phyloP scores from a whole-genome alignment of 1,140 invertebrate genomes.

The Plodia interpunctella region DNA sequence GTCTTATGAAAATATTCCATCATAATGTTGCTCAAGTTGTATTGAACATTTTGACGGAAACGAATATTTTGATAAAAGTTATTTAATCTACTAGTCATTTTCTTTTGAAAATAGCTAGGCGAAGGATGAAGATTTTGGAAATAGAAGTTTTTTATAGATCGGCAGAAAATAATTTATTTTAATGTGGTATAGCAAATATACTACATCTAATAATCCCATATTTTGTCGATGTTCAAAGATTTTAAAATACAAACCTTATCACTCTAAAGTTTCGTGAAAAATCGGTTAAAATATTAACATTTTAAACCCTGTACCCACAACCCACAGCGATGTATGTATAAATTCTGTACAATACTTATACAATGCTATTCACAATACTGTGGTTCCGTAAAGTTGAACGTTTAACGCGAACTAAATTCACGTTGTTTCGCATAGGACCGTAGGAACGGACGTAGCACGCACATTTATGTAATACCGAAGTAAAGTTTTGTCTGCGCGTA shows the following conservation, averaged over 20 bases:
- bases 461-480: too few relatives aligned
- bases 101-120: slow-evolving; percentile 72
- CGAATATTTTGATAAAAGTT: slow-evolving; percentile 63
- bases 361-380: slow-evolving; percentile 30
- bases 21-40: slow-evolving; percentile 72
- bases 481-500: too few relatives aligned
- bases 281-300: too few relatives aligned
- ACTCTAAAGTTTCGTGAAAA: too few relatives aligned
- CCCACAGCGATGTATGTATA: background rate
- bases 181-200: background rate
- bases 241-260: too few relatives aligned
- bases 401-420: background rate
- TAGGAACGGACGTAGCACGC: too few relatives aligned
- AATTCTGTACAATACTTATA: background rate
- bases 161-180: too few relatives aligned
- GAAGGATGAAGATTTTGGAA: slow-evolving; percentile 32
- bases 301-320: background rate
- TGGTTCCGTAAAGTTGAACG: slow-evolving; percentile 30
- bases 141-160: background rate
- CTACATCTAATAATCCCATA: background rate
- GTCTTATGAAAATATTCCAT: slow-evolving; percentile 73
- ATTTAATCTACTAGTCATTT: slow-evolving; percentile 67
- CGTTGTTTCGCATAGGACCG: too few relatives aligned
- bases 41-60: slow-evolving; percentile 64
- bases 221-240: background rate